phyloP scores from a whole-genome alignment of 2,888 invertebrate genomes.

The Luperina testacea region DNA sequence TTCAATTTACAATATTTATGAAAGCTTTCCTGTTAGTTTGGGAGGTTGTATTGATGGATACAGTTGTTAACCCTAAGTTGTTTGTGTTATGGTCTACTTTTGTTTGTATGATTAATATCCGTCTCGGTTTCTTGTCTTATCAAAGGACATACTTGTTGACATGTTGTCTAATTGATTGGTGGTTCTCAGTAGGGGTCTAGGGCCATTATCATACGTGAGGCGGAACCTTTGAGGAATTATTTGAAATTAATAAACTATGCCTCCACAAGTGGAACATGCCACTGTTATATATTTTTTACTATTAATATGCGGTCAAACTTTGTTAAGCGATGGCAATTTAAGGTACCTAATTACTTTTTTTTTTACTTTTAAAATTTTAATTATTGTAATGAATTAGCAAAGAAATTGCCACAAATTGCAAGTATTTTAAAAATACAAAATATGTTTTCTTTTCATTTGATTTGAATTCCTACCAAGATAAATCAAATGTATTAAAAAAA shows the following conservation, averaged over 20 bases:
- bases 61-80: slow-evolving; percentile 79
- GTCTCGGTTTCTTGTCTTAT: slow-evolving; percentile 82
- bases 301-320: slow-evolving; percentile 74
- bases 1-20: slow-evolving; percentile 61
- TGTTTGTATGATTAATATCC: slow-evolving; percentile 68
- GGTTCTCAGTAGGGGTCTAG: slow-evolving; percentile 88
- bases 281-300: slow-evolving; percentile 83
- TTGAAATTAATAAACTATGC: slow-evolving; percentile 89
- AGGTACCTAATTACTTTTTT: slow-evolving; percentile 42
- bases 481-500: not conserved
- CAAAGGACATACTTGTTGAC: slow-evolving; percentile 90
- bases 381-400: not conserved
- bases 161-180: slow-evolving; percentile 90
- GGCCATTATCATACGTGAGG: slow-evolving; percentile 78
- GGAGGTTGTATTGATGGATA: slow-evolving; percentile 70
- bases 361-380: slow-evolving; percentile 4
- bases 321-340: slow-evolving; percentile 59
- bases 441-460: not conserved
- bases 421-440: too few relatives aligned
- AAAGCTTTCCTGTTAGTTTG: slow-evolving; percentile 65
- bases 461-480: not conserved
- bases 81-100: slow-evolving; percentile 84
- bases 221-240: slow-evolving; percentile 89
- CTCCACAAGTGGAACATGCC: slow-evolving; percentile 87
- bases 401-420: not conserved